These are phyloP conservation scores for Gisinianus flammeolus DNA, from an alignment of 2,888 invertebrate species.

Conservation along the genomic window DNA sequence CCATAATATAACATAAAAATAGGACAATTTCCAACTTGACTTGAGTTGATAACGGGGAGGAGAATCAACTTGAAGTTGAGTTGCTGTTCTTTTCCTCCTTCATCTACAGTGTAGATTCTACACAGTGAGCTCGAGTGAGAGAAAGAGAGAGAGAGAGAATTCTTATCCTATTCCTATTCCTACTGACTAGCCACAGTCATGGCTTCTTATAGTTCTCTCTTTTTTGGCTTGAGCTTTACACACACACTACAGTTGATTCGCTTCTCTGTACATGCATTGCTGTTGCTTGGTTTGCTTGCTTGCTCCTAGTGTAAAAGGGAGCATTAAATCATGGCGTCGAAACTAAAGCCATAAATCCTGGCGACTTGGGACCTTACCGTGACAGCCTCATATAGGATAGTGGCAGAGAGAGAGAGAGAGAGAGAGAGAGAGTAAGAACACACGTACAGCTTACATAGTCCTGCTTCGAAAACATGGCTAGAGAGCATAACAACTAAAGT, in stretches of 20 bases:
- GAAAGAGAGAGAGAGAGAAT: too few species aligned
- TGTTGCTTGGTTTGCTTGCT: not conserved
- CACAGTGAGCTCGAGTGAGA: too few species aligned
- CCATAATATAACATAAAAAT: constrained; percentile 17
- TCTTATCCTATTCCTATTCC: too few species aligned
- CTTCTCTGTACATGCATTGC: not conserved
- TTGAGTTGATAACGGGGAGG: constrained; percentile 21
- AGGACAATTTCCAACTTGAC: constrained; percentile 23
- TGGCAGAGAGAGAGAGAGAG: constrained; percentile 8
- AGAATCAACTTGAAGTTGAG: constrained; percentile 11
- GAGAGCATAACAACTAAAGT: constrained; percentile 14
- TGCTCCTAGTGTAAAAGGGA: constrained; percentile 46
- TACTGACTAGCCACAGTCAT: not conserved
- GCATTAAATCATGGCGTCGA: constrained; percentile 59
- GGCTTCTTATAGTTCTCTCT: not conserved
- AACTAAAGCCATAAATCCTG: constrained; percentile 57
- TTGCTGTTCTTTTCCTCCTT: constrained; percentile 17
- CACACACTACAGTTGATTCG: not conserved
- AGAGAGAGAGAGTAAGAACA: constrained; percentile 16
- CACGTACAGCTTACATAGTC: too few species aligned
- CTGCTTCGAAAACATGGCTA: too few species aligned
- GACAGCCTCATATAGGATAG: constrained; percentile 48
- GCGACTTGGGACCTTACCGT: constrained; percentile 58
- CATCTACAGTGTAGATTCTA: too few species aligned
- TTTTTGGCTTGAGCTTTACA: not conserved